These are phyloP conservation scores for Lepus americanus DNA, from an alignment of 2,113 vertebrate genomes.

Conservation along the genomic window DNA sequence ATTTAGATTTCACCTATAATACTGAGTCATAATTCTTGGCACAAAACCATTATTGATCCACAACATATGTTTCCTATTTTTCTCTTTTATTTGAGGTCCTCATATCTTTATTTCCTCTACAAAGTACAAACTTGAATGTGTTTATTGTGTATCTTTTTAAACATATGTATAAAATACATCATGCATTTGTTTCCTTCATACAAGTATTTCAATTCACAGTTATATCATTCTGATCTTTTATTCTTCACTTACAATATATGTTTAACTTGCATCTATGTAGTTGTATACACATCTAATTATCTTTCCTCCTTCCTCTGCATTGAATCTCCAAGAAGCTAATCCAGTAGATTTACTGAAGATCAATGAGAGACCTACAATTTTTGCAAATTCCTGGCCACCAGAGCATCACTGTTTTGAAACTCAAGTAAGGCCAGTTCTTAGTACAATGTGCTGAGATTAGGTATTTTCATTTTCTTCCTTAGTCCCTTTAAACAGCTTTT, in stretches of 20 bases:
- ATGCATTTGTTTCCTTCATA: background rate
- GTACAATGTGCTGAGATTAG: background rate
- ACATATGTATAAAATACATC: background rate
- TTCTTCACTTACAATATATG: background rate
- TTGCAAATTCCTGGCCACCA: background rate
- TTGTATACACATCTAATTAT: background rate
- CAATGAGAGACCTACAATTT: background rate
- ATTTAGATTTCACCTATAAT: background rate
- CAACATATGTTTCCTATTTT: background rate
- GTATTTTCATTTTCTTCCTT: background rate
- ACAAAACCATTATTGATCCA: background rate
- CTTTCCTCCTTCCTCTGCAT: background rate
- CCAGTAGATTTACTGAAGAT: background rate
- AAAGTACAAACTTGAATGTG: background rate
- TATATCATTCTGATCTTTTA: background rate
- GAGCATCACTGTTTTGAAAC: background rate
- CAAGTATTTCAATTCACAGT: background rate
- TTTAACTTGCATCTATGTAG: background rate
- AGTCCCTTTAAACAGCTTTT: background rate
- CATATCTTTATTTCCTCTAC: background rate
- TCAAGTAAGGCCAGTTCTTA: background rate
- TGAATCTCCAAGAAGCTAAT: background rate
- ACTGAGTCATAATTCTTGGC: background rate
- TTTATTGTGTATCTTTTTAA: background rate
- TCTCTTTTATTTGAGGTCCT: background rate